phyloP scores from a whole-genome alignment of 2,888 invertebrate species.

The Drosophila trichaetosa region DNA sequence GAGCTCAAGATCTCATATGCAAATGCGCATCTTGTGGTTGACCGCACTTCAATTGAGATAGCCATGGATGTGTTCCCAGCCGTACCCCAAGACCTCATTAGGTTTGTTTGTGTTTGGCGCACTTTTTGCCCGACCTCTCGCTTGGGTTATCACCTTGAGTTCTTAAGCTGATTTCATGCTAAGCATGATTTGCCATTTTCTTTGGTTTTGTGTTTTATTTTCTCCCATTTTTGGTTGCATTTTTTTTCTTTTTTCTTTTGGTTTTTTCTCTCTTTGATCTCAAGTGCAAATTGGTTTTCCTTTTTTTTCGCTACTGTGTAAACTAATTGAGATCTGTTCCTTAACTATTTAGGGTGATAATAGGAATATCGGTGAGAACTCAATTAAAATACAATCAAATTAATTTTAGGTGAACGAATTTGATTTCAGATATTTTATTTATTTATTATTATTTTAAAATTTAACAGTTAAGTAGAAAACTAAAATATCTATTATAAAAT shows the following conservation, averaged over 20 bases:
- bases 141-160: conserved; percentile 62
- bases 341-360: not conserved
- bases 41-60: conserved; percentile 43
- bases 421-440: not conserved
- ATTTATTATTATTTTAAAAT: too few relatives aligned
- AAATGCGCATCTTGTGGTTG: conserved; percentile 70
- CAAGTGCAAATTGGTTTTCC: conserved; percentile 64
- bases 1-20: conserved; percentile 53
- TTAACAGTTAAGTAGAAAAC: too few relatives aligned
- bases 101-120: conserved; percentile 71
- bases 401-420: not conserved
- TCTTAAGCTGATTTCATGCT: conserved; percentile 77
- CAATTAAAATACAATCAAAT: not conserved
- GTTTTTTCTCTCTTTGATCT: conserved; percentile 40
- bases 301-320: conserved; percentile 34
- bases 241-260: conserved; percentile 18
- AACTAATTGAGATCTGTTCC: conserved; percentile 44
- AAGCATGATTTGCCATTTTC: conserved; percentile 68
- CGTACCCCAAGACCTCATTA: conserved; percentile 63
- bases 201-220: conserved; percentile 20
- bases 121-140: conserved; percentile 58
- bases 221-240: conserved; percentile 13
- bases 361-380: not conserved
- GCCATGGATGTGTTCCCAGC: not conserved
- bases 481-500: not conserved